Evolutionary conservation across 2,113 vertebrate genomes (phyloP), one percentile per base, ranked within the genome.

Genomic region (Antechinus stuartii): DNA sequence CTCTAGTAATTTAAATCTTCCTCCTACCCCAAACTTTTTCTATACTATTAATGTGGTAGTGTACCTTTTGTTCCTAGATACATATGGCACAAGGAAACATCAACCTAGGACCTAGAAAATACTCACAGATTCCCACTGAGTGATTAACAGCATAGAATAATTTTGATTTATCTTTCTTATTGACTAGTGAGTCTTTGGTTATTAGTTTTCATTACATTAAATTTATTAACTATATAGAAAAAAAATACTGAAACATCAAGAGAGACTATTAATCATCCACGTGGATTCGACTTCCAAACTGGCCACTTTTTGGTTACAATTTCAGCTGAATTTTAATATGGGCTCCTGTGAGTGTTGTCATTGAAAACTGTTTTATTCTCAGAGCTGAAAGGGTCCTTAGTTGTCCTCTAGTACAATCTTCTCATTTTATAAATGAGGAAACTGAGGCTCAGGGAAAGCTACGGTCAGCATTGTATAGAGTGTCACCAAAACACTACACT

Each of bases 301-400:
- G 23, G 90, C 56, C 47, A 42, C 53, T 90, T 97, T 95, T n/a
- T 61, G 89, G 89, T 96, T 97, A 97, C 54, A 94, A 89, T 49
- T 94, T 49, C 12, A 55, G 6, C 23, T 93, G 94, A 54, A 96
- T 95, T 98, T 97, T 57, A 3, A 27, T 93, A 84, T 92, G 49
- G 95, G 96, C 94, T 96, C 97, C 94, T 49, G 26, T 35, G 95
- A 96, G 93, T 49, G 35, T 76, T 97, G 35, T n/a, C 61, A n/a
- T 76, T 19, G 35, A 76, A 76, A 8, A 30, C 4, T 68, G 30
- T 30, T 76, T 76, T 76, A 76, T 5, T n/a, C 14, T 76, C 14
- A 76, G 61, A 76, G 35, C 4, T n/a, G 30, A 76, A 76, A n/a
- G 61, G 14, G 30, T 8, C 35, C 30, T 76, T n/a, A 76, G 30